Evolutionary conservation across 2,888 invertebrate genomes (phyloP), one percentile per base, ranked within the genome.

Genomic region (Hipparchia sbordonii): DNA sequence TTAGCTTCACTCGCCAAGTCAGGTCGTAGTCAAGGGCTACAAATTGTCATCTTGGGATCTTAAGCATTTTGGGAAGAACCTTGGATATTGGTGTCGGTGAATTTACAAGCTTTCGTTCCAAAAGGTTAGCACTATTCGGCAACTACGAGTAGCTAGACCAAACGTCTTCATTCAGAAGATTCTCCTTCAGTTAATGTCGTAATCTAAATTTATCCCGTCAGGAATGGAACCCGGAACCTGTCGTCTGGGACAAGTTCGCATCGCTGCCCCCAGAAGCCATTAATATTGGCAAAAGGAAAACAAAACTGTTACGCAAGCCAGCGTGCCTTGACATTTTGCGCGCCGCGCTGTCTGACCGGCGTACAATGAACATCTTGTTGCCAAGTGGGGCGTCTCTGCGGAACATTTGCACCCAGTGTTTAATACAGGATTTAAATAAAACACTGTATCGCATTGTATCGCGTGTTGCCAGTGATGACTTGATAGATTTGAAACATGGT

Each of bases 301-400:
- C 73, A 71, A 72, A 76, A 77, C 69, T 69, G 67, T 23, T 23
- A 23, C 77, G 8, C 74, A 76, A 78, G 74, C 70, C 78, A 78
- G 78, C 76, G 77, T 79, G 81, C 78, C 85, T 87, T 87, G 89
- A 86, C 85, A 88, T 89, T 89, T 86, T 81, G 67, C 85, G 88
- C 92, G 91, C 91, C 92, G 87, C 81, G 88, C 91, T 82, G 92
- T 92, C 92, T 92, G 87, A 80, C 77, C 79, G 70, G 72, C 69
- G 73, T 67, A 65, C 71, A 78, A 76, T 74, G 75, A 70, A 68
- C 68, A 66, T 72, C 71, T 73, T 74, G 80, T 82, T 88, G 87
- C 87, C 87, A 88, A 86, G 81, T 83, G 75, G 75, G 73, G 60
- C 76, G 67, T 60, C 62, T 79, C 73, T 78, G 68, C 80, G 85